These are phyloP conservation scores for Drosophila insularis DNA, from an alignment of 1,140 invertebrate species.

Conservation along the genomic window DNA sequence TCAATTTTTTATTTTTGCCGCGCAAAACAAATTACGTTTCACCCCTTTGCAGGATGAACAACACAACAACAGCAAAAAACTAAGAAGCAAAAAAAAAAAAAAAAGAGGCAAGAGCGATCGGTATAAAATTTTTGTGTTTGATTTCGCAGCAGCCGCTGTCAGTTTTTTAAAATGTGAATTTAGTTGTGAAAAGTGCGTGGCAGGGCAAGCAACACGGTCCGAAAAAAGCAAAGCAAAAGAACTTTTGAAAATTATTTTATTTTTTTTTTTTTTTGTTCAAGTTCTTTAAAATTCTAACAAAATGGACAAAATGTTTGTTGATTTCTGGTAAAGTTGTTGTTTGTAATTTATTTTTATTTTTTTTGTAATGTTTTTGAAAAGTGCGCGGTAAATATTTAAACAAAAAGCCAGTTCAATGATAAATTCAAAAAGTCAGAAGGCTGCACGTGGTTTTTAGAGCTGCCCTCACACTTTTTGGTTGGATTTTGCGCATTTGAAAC, in stretches of 20 bases:
- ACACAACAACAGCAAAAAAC: not conserved
- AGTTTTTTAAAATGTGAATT: constrained; percentile 62
- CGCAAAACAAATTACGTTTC: constrained; percentile 66
- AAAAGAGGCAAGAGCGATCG: constrained; percentile 66
- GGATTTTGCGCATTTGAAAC: constrained; percentile 77
- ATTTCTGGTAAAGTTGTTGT: not conserved
- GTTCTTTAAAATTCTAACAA: not conserved
- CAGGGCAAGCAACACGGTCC: constrained; percentile 51
- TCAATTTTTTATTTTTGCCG: constrained; percentile 30
- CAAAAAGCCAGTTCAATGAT: not conserved
- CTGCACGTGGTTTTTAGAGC: constrained; percentile 39
- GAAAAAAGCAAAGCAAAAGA: not conserved
- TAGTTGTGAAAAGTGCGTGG: constrained; percentile 74
- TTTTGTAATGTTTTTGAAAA: not conserved
- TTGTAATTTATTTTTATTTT: not conserved
- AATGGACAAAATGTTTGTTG: not conserved
- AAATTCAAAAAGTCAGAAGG: not conserved
- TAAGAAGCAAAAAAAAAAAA: constrained; percentile 31
- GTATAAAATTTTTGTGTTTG: constrained; percentile 47
- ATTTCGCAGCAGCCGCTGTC: constrained; percentile 47
- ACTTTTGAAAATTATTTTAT: not conserved
- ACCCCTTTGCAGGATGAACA: constrained; percentile 58
- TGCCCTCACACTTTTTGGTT: constrained; percentile 38
- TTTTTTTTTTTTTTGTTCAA: not conserved
- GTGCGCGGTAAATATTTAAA: constrained; percentile 1